phyloP scores from a whole-genome alignment of 2,113 vertebrate genomes.

The Erythrocercus mccallii region DNA sequence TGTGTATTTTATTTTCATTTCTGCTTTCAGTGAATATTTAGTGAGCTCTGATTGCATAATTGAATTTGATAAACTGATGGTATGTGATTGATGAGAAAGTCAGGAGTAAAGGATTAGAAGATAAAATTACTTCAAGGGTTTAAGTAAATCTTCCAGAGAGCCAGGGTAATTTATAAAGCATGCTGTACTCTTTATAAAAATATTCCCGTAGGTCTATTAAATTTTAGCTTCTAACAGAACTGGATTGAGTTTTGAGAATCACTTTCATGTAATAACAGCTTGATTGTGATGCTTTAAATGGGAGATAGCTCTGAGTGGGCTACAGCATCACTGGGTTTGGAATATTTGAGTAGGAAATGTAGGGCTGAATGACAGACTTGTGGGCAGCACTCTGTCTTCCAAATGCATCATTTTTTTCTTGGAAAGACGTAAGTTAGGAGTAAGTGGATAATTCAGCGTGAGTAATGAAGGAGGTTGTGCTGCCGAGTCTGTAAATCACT shows the following conservation, averaged over 20 bases:
- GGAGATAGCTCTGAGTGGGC: background rate
- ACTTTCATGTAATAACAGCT: conserved; percentile 19
- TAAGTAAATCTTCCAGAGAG: conserved; percentile 55
- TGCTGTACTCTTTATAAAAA: conserved; percentile 45
- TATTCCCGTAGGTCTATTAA: conserved; percentile 23
- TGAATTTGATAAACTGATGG: conserved; percentile 55
- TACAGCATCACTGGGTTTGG: background rate
- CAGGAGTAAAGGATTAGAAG: conserved; percentile 37
- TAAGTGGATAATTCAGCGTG: conserved; percentile 25
- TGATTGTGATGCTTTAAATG: conserved; percentile 11
- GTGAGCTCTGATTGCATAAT: conserved; percentile 50
- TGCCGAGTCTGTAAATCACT: conserved; percentile 31
- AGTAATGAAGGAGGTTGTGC: conserved; percentile 20
- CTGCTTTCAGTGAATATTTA: conserved; percentile 36
- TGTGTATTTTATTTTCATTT: conserved; percentile 43
- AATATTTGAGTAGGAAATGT: background rate
- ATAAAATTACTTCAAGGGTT: conserved; percentile 42
- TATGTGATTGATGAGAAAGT: conserved; percentile 34
- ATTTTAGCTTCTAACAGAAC: conserved; percentile 45
- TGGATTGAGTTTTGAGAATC: conserved; percentile 27
- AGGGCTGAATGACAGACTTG: background rate
- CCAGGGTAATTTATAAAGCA: conserved; percentile 38
- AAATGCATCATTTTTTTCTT: background rate
- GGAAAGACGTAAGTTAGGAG: background rate
- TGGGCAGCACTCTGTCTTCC: conserved; percentile 3